A percentile compares a stretch with the other conserved stretches of the same genome.
phyloP scores from a whole-genome alignment of 2,888 invertebrate genomes.

The Tortricodes alternella region DNA sequence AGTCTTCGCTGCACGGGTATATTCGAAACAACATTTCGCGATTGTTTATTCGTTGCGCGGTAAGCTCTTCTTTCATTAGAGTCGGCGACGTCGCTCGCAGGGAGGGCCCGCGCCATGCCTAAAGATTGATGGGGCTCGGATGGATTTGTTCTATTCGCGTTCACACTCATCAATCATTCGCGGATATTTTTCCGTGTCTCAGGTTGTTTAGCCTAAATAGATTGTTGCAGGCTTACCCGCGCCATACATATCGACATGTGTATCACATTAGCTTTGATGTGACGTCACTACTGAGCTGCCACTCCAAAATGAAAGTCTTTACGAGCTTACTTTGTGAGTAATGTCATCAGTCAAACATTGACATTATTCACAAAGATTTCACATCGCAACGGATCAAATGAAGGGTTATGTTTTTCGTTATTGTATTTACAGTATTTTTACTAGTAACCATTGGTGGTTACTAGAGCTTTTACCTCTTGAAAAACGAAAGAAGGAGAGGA shows the following conservation, averaged over 20 bases:
- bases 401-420: background rate
- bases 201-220: constrained; percentile 79
- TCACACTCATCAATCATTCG: constrained; percentile 79
- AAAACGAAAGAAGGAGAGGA: too few relatives aligned
- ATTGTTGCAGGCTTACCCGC: constrained; percentile 72
- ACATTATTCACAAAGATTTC: too few relatives aligned
- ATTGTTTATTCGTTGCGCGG: constrained; percentile 77
- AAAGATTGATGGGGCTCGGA: constrained; percentile 78
- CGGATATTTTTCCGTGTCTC: constrained; percentile 81
- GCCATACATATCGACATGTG: constrained; percentile 64
- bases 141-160: constrained; percentile 82
- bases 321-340: background rate
- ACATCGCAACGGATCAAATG: background rate
- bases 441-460: too few relatives aligned
- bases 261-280: constrained; percentile 66
- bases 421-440: background rate
- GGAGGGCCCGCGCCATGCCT: constrained; percentile 54
- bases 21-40: constrained; percentile 75
- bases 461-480: too few relatives aligned
- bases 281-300: constrained; percentile 31
- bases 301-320: constrained; percentile 12
- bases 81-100: constrained; percentile 70
- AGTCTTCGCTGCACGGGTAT: constrained; percentile 67
- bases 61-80: constrained; percentile 81
- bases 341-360: constrained; percentile 1